Percentiles rank a stretch among this genome's conserved stretches.
Conservation (phyloP, 2,113 vertebrate genomes). For the Gnathonemus longibarbis region DNA sequence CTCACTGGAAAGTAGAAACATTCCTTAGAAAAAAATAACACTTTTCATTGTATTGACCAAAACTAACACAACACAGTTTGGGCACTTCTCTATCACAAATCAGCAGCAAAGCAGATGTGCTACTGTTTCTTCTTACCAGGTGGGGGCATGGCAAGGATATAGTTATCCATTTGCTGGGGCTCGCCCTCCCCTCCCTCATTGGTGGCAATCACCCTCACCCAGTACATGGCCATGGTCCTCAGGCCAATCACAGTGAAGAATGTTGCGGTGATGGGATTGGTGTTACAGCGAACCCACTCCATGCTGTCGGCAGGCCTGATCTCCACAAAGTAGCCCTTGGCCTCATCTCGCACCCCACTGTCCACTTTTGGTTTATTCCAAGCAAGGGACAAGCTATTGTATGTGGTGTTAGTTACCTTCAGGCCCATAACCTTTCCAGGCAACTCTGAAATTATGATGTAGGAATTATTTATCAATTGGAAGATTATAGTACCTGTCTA, state of each 20-base stretch:
- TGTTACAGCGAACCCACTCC: slow-evolving; percentile 71
- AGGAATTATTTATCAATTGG: neutral
- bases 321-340: slow-evolving; percentile 76
- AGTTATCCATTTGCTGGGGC: slow-evolving; percentile 55
- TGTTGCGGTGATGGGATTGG: slow-evolving; percentile 47
- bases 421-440: slow-evolving; percentile 71
- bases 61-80: neutral
- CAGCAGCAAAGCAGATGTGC: neutral
- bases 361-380: slow-evolving; percentile 67
- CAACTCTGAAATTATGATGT: slow-evolving; percentile 54
- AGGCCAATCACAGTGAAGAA: slow-evolving; percentile 70
- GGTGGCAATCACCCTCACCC: slow-evolving; percentile 65
- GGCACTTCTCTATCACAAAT: neutral
- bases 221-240: slow-evolving; percentile 60
- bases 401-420: slow-evolving; percentile 64
- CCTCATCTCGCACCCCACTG: slow-evolving; percentile 52
- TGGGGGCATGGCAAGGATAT: slow-evolving; percentile 49
- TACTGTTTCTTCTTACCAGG: slow-evolving; percentile 51
- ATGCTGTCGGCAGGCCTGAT: slow-evolving; percentile 56
- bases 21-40: neutral
- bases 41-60: neutral
- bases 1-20: slow-evolving; percentile 53
- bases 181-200: slow-evolving; percentile 63
- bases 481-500: neutral
- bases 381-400: slow-evolving; percentile 64